These are phyloP conservation scores for Brachyistius frenatus DNA, from an alignment of 2,113 vertebrate species.

Conservation along the genomic window DNA sequence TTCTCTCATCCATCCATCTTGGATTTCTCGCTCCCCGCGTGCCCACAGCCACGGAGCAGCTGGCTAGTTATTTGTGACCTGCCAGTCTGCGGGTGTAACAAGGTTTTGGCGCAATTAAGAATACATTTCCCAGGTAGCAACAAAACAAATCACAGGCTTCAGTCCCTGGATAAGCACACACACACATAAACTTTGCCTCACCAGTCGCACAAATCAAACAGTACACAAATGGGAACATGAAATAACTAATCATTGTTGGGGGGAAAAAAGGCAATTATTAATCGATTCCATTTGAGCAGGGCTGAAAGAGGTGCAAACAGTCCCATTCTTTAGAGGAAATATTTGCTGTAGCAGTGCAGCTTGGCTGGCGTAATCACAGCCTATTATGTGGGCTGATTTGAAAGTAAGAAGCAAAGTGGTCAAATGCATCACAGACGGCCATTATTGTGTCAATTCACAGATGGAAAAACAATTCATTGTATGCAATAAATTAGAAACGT, in stretches of 20 bases:
- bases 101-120: slow-evolving; percentile 79
- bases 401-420: slow-evolving; percentile 77
- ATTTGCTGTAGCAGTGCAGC: slow-evolving; percentile 62
- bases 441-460: slow-evolving; percentile 71
- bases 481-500: slow-evolving; percentile 62
- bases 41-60: slow-evolving; percentile 71
- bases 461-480: slow-evolving; percentile 70
- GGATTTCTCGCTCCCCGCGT: slow-evolving; percentile 49
- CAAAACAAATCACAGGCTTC: slow-evolving; percentile 67
- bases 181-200: slow-evolving; percentile 43
- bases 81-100: slow-evolving; percentile 77
- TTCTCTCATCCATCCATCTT: slow-evolving; percentile 72
- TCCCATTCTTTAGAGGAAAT: slow-evolving; percentile 73
- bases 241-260: slow-evolving; percentile 71
- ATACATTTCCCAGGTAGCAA: slow-evolving; percentile 77
- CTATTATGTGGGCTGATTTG: slow-evolving; percentile 78
- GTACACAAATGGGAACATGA: slow-evolving; percentile 65
- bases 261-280: slow-evolving; percentile 75
- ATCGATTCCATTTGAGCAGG: slow-evolving; percentile 74
- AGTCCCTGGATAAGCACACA: slow-evolving; percentile 31
- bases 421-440: slow-evolving; percentile 72
- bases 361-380: slow-evolving; percentile 63
- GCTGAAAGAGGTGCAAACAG: slow-evolving; percentile 69
- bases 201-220: slow-evolving; percentile 69
- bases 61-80: slow-evolving; percentile 80